Evolutionary conservation across 2,888 invertebrate genomes (phyloP).

Genomic region (Spisula subtruncata): DNA sequence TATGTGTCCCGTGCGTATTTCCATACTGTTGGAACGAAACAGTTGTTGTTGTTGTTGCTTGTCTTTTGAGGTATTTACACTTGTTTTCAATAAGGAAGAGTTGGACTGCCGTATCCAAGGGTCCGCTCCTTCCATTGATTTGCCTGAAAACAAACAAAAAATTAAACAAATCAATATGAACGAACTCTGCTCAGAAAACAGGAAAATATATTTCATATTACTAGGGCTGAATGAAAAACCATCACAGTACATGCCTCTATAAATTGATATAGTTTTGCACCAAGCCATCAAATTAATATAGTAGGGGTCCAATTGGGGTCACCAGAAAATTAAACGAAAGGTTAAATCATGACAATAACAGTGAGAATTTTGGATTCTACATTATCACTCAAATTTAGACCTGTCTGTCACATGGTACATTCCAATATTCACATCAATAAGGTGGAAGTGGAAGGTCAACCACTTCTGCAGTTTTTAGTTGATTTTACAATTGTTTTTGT

Average conservation of each 20-base stretch:
- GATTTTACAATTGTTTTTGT: too few species aligned
- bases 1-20: slow-evolving; percentile 85
- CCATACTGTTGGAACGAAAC: slow-evolving; percentile 80
- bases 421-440: too few species aligned
- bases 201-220: too few species aligned
- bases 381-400: not conserved
- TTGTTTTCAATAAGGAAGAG: slow-evolving; percentile 82
- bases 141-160: slow-evolving; percentile 71
- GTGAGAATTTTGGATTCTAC: not conserved
- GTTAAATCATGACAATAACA: not conserved
- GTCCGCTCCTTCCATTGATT: slow-evolving; percentile 80
- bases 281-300: too few species aligned
- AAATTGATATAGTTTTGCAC: too few species aligned
- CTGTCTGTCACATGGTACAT: not conserved
- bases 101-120: slow-evolving; percentile 85
- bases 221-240: too few species aligned
- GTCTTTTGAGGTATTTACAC: slow-evolving; percentile 74
- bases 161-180: not conserved
- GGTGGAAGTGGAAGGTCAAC: too few species aligned
- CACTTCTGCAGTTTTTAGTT: too few species aligned
- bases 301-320: not conserved
- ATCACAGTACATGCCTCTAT: too few species aligned
- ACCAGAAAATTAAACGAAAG: not conserved
- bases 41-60: slow-evolving; percentile 63
- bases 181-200: too few species aligned